Evolutionary conservation across 2,113 vertebrate genomes (phyloP).

Genomic region (Vireo altiloquus): DNA sequence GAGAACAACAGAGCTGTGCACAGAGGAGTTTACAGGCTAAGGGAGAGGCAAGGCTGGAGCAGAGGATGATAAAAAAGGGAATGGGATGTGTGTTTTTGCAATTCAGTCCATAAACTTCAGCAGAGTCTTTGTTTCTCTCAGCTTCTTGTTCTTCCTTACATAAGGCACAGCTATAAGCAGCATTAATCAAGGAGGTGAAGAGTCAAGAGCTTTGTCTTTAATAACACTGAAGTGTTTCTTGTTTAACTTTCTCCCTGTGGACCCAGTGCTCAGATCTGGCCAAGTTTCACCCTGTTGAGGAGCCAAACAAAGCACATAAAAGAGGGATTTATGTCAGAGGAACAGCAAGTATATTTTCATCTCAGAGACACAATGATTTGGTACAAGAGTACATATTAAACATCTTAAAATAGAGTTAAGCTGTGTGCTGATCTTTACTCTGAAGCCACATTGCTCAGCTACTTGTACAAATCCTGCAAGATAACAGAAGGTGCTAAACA

Average conservation of each 20-base stretch:
- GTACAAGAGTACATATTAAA: neutral
- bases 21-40: neutral
- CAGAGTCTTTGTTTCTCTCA: neutral
- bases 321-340: conserved; percentile 7
- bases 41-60: neutral
- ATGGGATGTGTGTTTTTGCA: neutral
- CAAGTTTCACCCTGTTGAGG: neutral
- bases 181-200: conserved; percentile 23
- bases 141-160: neutral
- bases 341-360: conserved; percentile 1
- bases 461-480: neutral
- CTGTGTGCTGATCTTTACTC: neutral
- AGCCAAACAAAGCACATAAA: conserved; percentile 31
- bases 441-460: neutral
- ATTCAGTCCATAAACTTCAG: neutral
- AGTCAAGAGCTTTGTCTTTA: conserved; percentile 37
- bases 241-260: conserved; percentile 5
- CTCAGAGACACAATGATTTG: neutral
- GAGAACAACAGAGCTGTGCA: neutral
- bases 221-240: conserved; percentile 7
- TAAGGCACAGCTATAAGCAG: neutral
- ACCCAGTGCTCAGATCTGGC: neutral
- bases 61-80: neutral
- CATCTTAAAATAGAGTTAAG: conserved; percentile 5
- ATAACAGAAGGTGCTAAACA: neutral